These are phyloP conservation scores for Melanotaenia boesemani DNA, from an alignment of 2,797 vertebrate genomes.

Conservation along the genomic window DNA sequence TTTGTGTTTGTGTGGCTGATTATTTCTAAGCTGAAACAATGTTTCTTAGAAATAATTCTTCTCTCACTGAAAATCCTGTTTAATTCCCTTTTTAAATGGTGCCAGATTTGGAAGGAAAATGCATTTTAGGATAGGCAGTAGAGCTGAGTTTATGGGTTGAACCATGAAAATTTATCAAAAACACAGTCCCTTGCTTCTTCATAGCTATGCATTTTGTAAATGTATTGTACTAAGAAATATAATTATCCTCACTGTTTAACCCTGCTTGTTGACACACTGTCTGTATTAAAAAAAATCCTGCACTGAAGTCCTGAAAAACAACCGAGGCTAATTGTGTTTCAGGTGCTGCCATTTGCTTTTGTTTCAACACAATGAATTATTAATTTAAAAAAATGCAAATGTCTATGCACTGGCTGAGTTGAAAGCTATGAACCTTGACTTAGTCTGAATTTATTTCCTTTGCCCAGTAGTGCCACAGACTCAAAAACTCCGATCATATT, in stretches of 20 bases:
- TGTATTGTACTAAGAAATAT: not conserved
- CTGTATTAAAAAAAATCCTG: not conserved
- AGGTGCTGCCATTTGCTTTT: constrained; percentile 60
- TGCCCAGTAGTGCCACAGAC: constrained; percentile 28
- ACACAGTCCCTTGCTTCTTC: constrained; percentile 14
- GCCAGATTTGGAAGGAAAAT: no score
- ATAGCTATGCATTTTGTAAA: not conserved
- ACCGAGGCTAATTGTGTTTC: constrained; percentile 63
- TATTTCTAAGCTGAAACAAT: not conserved
- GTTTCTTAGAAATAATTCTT: not conserved
- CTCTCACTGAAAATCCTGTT: not conserved
- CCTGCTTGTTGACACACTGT: constrained; percentile 4
- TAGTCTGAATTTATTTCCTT: constrained; percentile 35
- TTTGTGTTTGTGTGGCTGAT: no score
- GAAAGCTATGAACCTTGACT: constrained; percentile 62
- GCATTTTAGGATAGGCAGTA: no score
- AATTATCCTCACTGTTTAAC: constrained; percentile 20
- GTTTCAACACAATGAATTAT: constrained; percentile 70
- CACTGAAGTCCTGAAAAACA: constrained; percentile 44
- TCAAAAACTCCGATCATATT: constrained; percentile 29
- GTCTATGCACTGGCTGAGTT: constrained; percentile 47
- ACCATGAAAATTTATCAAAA: constrained; percentile 23
- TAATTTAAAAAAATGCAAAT: constrained; percentile 72
- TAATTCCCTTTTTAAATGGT: not conserved
- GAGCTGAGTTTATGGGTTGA: not conserved